phyloP scores from a whole-genome alignment of 2,888 invertebrate species.

The Trissonchulus latispiculum region DNA sequence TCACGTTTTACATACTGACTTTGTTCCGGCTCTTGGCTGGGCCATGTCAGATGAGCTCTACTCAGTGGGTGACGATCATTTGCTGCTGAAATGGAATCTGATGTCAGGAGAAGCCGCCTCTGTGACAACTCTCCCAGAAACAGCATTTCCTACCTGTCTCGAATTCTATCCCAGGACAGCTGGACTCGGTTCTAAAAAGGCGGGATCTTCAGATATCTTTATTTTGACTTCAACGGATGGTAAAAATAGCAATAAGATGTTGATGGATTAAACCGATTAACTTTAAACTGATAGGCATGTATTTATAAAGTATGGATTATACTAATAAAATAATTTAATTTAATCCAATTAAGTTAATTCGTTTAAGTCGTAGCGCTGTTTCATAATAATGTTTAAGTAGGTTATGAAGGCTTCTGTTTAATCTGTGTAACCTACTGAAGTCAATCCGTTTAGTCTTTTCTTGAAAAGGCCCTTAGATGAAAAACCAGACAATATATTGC shows the following conservation, averaged over 20 bases:
- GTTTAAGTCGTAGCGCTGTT: too few relatives aligned
- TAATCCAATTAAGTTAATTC: too few relatives aligned
- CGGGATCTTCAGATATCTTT: slow-evolving; percentile 58
- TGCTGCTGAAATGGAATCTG: slow-evolving; percentile 76
- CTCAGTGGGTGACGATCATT: slow-evolving; percentile 87
- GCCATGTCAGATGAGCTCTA: slow-evolving; percentile 83
- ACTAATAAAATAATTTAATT: too few relatives aligned
- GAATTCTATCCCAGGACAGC: slow-evolving; percentile 67
- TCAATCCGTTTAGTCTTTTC: too few relatives aligned
- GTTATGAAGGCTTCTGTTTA: too few relatives aligned
- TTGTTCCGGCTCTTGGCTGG: slow-evolving; percentile 86
- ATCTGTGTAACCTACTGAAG: too few relatives aligned
- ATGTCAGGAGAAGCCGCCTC: slow-evolving; percentile 61
- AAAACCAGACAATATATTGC: too few relatives aligned
- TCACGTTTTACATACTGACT: slow-evolving; percentile 56
- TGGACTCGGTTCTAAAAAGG: slow-evolving; percentile 24
- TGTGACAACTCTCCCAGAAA: slow-evolving; percentile 66
- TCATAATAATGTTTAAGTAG: too few relatives aligned
- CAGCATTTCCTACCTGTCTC: slow-evolving; percentile 77
- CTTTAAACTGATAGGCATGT: too few relatives aligned
- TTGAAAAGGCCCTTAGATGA: too few relatives aligned
- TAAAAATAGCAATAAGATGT: too few relatives aligned
- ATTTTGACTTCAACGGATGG: slow-evolving; percentile 79
- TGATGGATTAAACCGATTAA: background rate
- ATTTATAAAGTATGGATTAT: too few relatives aligned